Conservation (phyloP, 2,888 invertebrate genomes). For the Odontocerum albicorne region DNA sequence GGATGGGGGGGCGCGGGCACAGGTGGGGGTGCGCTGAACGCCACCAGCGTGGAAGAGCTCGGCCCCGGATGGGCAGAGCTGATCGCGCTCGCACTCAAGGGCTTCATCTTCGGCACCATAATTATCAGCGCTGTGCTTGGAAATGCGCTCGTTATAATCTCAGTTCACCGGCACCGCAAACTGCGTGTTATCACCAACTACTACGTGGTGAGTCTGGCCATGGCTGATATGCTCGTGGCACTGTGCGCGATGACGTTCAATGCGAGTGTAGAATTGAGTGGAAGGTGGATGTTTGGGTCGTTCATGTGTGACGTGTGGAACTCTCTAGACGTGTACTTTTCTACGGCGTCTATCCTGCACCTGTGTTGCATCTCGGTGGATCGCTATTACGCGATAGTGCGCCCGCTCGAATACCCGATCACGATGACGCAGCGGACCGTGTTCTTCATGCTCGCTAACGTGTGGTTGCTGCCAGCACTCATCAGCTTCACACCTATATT, state of each 20-base stretch:
- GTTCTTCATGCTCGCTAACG: constrained; percentile 81
- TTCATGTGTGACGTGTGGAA: constrained; percentile 95
- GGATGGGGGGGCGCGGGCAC: too few species aligned
- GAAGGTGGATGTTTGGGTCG: constrained; percentile 86
- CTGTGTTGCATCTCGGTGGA: constrained; percentile 94
- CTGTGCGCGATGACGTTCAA: constrained; percentile 92
- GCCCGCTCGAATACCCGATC: constrained; percentile 88
- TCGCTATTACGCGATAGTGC: constrained; percentile 87
- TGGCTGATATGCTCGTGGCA: constrained; percentile 92
- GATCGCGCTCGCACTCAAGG: constrained; percentile 68
- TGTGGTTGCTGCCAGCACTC: constrained; percentile 90
- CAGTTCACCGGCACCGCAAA: constrained; percentile 78
- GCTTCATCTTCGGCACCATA: constrained; percentile 80
- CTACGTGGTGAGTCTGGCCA: constrained; percentile 92
- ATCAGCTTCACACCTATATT: constrained; percentile 95
- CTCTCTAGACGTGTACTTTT: constrained; percentile 91
- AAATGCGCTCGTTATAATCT: constrained; percentile 87
- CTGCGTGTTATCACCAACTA: constrained; percentile 90
- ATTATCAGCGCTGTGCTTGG: constrained; percentile 89
- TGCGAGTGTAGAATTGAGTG: constrained; percentile 83
- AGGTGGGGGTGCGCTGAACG: too few species aligned
- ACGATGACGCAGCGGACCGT: constrained; percentile 87
- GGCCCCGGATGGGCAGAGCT: constrained; percentile 52
- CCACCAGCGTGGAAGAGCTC: constrained; percentile 14
- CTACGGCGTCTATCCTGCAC: constrained; percentile 88